These are phyloP conservation scores for Ianthella basta DNA, from an alignment of 37 sponge, comb jelly and placozoan genomes.

Conservation along the genomic window DNA sequence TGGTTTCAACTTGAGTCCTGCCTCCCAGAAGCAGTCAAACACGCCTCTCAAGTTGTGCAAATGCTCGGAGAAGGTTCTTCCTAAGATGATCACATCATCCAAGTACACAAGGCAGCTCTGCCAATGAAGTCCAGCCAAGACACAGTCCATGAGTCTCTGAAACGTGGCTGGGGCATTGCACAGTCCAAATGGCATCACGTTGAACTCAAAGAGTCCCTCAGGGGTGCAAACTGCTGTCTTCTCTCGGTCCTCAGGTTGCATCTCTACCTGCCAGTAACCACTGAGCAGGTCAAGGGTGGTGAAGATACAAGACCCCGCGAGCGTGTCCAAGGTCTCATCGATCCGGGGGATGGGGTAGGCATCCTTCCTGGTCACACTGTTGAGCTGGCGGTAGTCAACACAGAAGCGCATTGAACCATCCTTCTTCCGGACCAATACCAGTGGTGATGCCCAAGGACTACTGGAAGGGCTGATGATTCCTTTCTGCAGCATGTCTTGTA, in stretches of 20 bases:
- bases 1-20: slow-evolving; percentile 35
- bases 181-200: slow-evolving; percentile 43
- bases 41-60: slow-evolving; percentile 11
- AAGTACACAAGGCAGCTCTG: slow-evolving; percentile 30
- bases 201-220: slow-evolving; percentile 41
- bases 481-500: slow-evolving; percentile 21
- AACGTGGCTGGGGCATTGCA: slow-evolving; percentile 49
- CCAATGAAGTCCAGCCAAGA: slow-evolving; percentile 18
- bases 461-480: slow-evolving; percentile 20
- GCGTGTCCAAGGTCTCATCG: slow-evolving; percentile 33
- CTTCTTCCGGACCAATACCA: neutral
- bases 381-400: slow-evolving; percentile 28
- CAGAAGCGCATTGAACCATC: slow-evolving; percentile 27
- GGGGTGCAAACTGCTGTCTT: slow-evolving; percentile 53
- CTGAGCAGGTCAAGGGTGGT: slow-evolving; percentile 41
- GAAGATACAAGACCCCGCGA: slow-evolving; percentile 20
- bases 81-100: slow-evolving; percentile 36
- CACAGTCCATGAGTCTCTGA: slow-evolving; percentile 43
- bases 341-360: slow-evolving; percentile 43
- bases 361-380: slow-evolving; percentile 15
- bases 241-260: slow-evolving; percentile 33
- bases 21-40: slow-evolving; percentile 32
- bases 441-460: slow-evolving; percentile 29
- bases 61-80: slow-evolving; percentile 37
- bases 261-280: slow-evolving; percentile 51